phyloP scores from a whole-genome alignment of 2,888 invertebrate genomes.

The Meteorus colon region DNA sequence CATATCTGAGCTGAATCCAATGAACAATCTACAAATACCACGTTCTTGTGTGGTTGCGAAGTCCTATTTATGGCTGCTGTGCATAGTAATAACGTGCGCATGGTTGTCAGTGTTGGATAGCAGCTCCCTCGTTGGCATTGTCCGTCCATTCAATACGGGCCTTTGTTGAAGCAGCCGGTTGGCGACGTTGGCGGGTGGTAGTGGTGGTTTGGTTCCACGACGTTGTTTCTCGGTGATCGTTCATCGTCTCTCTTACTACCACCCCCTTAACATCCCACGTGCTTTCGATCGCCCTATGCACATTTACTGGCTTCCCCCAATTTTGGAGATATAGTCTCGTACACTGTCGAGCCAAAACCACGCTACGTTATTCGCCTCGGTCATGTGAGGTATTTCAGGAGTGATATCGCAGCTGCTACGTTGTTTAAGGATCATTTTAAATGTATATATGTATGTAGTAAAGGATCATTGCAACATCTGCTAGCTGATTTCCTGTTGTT shows the following conservation, averaged over 20 bases:
- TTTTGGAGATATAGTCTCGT: not conserved
- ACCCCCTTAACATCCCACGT: constrained; percentile 11
- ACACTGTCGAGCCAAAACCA: too few relatives aligned
- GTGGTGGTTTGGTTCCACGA: constrained; percentile 25
- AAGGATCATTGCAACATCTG: not conserved
- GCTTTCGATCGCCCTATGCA: not conserved
- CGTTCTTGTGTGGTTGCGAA: constrained; percentile 2
- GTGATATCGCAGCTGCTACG: not conserved
- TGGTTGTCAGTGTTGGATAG: constrained; percentile 32
- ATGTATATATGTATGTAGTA: not conserved
- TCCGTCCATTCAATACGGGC: constrained; percentile 45
- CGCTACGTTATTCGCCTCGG: not conserved
- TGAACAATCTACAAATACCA: constrained; percentile 17
- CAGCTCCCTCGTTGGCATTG: constrained; percentile 41
- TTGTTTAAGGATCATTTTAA: not conserved
- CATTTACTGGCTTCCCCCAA: not conserved
- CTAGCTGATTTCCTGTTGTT: not conserved
- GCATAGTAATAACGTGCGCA: constrained; percentile 13
- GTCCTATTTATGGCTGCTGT: not conserved
- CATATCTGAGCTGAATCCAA: constrained; percentile 13
- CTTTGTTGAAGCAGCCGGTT: constrained; percentile 44
- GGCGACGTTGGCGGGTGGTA: not conserved
- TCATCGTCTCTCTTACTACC: not conserved
- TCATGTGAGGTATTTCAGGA: not conserved
- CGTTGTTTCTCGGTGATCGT: not conserved